Evolutionary conservation across 2,888 invertebrate species (phyloP), one percentile per base, ranked within the genome.

Genomic region (Luffia ferchaultella): DNA sequence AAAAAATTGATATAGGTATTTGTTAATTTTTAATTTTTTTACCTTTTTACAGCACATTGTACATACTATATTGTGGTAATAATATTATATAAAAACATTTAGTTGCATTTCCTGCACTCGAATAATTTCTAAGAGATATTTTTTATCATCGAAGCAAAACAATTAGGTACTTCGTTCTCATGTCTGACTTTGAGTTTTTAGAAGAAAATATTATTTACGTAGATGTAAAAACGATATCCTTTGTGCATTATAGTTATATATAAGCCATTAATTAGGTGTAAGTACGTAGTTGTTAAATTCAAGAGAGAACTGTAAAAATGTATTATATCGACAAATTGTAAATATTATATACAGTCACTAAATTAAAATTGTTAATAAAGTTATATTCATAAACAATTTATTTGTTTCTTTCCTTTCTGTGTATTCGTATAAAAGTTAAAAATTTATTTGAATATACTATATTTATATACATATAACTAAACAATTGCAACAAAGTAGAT

Each of bases 301-400:
- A 64, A 60, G 62, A 68, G 69, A 76, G 68, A 68, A 65, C 73
- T 82, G 82, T 83, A 83, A 73, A 83, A 83, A 83, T 83, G 83
- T 83, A 83, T 72, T 63, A 74, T 76, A 73, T 64, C 70, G 59
- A 67, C 68, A 73, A 77, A 77, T 75, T 83, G 82, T 83, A 83
- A 76, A 82, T 82, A 82, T 63, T 62, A 75, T 79, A 80, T 79
- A 78, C 82, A 83, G 80, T 83, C 83, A 83, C 77, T 82, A 80
- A 83, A 80, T 73, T 80, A 78, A 82, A 70, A 79, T 78, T 83
- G 83, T 83, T 83, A 83, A 82, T 83, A 83, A 83, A 83, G 82
- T 75, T 83, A 83, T 83, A 83, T 83, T 83, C 83, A 68, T 82
- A 83, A 82, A 77, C 80, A 79, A 67, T 50, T 53, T 50, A 50